phyloP scores from a whole-genome alignment of 2,888 invertebrate genomes.

The Scaptomyza cyrtandrae region DNA sequence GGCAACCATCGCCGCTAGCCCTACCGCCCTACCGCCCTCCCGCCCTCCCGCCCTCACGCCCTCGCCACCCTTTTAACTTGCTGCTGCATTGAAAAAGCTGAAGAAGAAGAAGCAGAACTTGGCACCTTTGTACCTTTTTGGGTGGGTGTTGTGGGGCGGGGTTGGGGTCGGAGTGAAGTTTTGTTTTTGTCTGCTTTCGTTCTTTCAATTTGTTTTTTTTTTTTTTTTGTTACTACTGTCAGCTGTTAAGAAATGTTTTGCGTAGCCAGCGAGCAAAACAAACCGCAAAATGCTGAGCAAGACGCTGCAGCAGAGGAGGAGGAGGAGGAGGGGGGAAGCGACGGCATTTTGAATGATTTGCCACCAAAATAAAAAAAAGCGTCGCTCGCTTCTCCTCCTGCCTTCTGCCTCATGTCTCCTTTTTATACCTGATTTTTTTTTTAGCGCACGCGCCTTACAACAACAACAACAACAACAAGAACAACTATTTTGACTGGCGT shows the following conservation, averaged over 20 bases:
- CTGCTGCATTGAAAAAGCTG: constrained; percentile 31
- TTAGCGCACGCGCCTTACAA: constrained; percentile 65
- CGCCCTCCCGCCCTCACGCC: neutral
- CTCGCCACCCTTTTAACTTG: neutral
- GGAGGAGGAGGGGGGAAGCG: neutral
- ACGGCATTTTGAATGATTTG: constrained; percentile 43
- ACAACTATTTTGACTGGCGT: constrained; percentile 3
- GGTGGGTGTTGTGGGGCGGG: constrained; percentile 3
- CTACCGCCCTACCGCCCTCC: neutral
- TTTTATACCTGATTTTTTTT: too few relatives aligned
- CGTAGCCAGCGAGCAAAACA: constrained; percentile 71
- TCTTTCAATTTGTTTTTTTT: too few relatives aligned
- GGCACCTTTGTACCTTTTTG: constrained; percentile 62
- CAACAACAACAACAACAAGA: constrained; percentile 15
- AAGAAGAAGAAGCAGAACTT: constrained; percentile 48
- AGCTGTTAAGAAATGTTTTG: constrained; percentile 43
- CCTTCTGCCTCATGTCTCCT: too few relatives aligned
- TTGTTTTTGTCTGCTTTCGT: neutral
- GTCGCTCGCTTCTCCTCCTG: neutral
- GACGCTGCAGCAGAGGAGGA: neutral
- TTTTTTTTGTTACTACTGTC: constrained; percentile 13
- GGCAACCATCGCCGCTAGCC: constrained; percentile 15
- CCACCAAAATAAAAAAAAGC: constrained; percentile 14
- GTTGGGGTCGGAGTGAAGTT: neutral
- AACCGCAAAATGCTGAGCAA: constrained; percentile 68